These are phyloP conservation scores for Triplophysa bombifrons DNA, from an alignment of 2,797 vertebrate species.

Conservation along the genomic window DNA sequence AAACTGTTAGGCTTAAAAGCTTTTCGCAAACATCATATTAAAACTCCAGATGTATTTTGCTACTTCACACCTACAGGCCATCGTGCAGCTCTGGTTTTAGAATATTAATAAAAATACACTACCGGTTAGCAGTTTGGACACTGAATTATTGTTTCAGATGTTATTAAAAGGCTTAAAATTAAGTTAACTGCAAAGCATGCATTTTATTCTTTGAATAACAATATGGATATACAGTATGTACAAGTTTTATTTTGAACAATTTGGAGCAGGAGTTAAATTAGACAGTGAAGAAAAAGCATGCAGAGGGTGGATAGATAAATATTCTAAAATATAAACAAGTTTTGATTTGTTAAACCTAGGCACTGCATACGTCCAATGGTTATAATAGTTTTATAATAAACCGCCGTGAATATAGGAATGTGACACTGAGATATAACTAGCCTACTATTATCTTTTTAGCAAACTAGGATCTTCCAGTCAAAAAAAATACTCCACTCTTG, in stretches of 20 bases:
- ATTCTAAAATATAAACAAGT: neutral
- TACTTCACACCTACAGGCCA: neutral
- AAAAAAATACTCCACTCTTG: neutral
- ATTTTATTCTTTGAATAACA: neutral
- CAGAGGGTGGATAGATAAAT: neutral
- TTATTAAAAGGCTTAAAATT: neutral
- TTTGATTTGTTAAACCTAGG: no score
- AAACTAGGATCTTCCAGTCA: neutral
- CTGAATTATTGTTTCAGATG: neutral
- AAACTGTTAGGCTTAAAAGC: neutral
- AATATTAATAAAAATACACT: neutral
- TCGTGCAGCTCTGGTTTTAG: neutral
- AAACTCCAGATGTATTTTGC: conserved; percentile 13
- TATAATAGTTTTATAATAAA: no score
- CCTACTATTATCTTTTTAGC: no score
- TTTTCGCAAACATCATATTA: conserved; percentile 1
- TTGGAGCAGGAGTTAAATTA: no score
- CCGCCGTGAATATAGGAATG: neutral
- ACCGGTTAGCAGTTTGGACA: neutral
- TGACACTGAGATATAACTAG: neutral
- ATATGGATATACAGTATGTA: neutral
- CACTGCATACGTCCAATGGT: neutral
- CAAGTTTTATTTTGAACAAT: neutral
- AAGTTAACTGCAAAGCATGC: neutral
- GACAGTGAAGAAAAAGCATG: no score